phyloP scores from a whole-genome alignment of 1,140 invertebrate species.

The Drosophila sproati region DNA sequence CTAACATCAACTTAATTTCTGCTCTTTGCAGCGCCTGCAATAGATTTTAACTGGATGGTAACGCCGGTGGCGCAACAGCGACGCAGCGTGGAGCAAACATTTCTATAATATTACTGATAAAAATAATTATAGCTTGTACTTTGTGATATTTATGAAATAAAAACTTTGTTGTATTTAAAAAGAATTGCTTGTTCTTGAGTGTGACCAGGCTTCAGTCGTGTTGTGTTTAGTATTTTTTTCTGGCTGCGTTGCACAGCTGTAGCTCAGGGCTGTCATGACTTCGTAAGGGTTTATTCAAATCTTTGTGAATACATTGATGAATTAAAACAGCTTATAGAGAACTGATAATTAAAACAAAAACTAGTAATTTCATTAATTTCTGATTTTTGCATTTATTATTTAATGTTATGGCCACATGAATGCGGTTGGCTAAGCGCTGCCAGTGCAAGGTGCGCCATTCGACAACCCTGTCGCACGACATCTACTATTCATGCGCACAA shows the following conservation, averaged over 20 bases:
- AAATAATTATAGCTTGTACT: slow-evolving; percentile 35
- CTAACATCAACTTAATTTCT: slow-evolving; percentile 5
- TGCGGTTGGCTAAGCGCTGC: no score
- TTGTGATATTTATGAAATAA: slow-evolving; percentile 76
- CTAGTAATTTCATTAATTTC: background rate
- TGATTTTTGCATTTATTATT: background rate
- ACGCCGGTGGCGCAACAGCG: background rate
- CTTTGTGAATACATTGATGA: slow-evolving; percentile 1
- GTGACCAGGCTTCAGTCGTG: slow-evolving; percentile 39
- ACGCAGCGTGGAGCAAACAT: slow-evolving; percentile 14
- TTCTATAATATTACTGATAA: slow-evolving; percentile 31
- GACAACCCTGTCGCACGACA: slow-evolving; percentile 49
- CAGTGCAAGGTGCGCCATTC: background rate
- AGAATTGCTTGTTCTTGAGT: background rate
- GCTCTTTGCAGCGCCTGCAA: slow-evolving; percentile 68
- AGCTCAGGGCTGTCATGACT: slow-evolving; percentile 38
- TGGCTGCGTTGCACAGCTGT: slow-evolving; percentile 36
- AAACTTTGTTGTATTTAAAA: slow-evolving; percentile 39
- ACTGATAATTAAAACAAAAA: background rate
- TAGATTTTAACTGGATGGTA: slow-evolving; percentile 18
- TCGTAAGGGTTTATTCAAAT: background rate
- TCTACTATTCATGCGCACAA: slow-evolving; percentile 68
- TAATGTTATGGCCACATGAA: background rate
- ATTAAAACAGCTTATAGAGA: slow-evolving; percentile 12
- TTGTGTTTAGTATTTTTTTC: slow-evolving; percentile 6